Evolutionary conservation across 2,797 vertebrate species (phyloP).

Genomic region (Pygocentrus nattereri): DNA sequence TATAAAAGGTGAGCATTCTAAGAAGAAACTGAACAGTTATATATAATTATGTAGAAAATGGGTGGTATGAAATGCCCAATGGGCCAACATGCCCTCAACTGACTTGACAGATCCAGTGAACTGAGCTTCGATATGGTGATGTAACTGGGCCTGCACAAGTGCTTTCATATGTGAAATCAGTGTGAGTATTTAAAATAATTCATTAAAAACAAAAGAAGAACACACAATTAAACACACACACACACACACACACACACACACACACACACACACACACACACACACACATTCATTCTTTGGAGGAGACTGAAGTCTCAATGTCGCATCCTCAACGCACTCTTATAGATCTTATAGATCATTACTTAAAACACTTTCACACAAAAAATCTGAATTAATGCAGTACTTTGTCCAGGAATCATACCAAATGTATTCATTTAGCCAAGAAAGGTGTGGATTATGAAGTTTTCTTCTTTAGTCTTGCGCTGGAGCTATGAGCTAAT

Average conservation of each 20-base stretch:
- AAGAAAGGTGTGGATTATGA: no score
- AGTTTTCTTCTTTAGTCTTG: no score
- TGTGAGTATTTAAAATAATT: background rate
- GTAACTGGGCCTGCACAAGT: background rate
- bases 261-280: background rate
- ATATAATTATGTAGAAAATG: background rate
- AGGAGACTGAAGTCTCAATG: background rate
- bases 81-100: background rate
- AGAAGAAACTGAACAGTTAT: background rate
- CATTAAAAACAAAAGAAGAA: background rate
- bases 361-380: slow-evolving; percentile 61
- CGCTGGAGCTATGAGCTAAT: no score
- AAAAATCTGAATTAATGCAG: no score
- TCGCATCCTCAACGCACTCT: background rate
- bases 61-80: slow-evolving; percentile 10
- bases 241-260: slow-evolving; percentile 7
- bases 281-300: background rate
- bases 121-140: background rate
- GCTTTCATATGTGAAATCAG: slow-evolving; percentile 28
- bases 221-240: slow-evolving; percentile 15
- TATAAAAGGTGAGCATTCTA: background rate
- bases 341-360: background rate
- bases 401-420: no score
- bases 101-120: slow-evolving; percentile 4
- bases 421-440: no score